Base-by-base conservation (phyloP, 2,888 invertebrate species). In the Tipula vernalis region DNA sequence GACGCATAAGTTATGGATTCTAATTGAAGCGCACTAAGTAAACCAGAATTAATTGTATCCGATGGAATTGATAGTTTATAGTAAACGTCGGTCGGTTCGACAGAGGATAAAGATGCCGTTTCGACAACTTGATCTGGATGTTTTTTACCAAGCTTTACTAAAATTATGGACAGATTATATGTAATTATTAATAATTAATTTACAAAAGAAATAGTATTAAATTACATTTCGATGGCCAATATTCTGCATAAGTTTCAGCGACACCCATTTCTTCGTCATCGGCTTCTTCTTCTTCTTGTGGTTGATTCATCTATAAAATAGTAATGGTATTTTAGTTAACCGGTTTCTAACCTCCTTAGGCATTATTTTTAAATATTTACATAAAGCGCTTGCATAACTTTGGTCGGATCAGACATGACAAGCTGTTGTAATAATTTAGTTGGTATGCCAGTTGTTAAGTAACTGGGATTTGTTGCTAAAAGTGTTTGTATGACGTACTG, bases 81-180 rank as follows among this genome's bases (percentile, higher is more conserved):
- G 93, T 96, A 96, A 87, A 98, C 96, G 91, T 99, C 98, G 0
- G 97, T 96, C 0, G 99, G 98, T 90, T 97, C 97, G 86, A 99
- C 98, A 57, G 98, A 98, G 0, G 98, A 98, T 84, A 99, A 93
- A 0, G 99, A 99, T 8, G 98, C 98, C 0, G 99, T 99, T 92
- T 99, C 99, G 8, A 99, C 99, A 5, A 99, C 99, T 0, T 98
- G 96, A 92, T 99, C 99, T 0, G 99, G 99, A 94, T 99, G 99
- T 90, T 98, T 97, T 89, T 95, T 95, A 12, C 99, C 99, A 86
- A 98, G 92, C 92, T 97, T 97, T 89, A 98, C 96, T 97, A 91
- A 13, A 90, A 88, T 86, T 88, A 86, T 39, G 28, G 28, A n/a
- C 71, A 84, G 39, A 85, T 86, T 39, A 18, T 36, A 84, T 15